Evolutionary conservation across 2,888 invertebrate genomes (phyloP), one percentile per base, ranked within the genome.

Genomic region (Cabera pusaria): DNA sequence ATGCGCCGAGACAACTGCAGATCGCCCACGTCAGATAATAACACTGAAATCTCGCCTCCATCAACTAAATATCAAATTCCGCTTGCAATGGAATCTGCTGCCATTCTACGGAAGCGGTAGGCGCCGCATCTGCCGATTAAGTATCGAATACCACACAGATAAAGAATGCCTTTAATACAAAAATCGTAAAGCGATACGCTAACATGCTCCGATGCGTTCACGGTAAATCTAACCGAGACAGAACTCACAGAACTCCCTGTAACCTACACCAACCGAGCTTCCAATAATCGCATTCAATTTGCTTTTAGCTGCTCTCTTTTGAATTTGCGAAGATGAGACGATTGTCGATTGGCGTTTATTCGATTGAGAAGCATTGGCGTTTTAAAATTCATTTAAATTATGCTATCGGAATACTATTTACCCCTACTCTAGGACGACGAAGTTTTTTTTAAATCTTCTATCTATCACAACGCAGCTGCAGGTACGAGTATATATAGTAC

Each of bases 1-100:
- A 70, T 62, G 77, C 62, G 85, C 86, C 85, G 85, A 77, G 87
- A 73, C 84, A 77, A 44, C 62, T 52, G 59, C 54, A 61, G 74
- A 80, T 83, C 69, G 60, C 62, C 66, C 55, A 59, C 61, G 59
- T 57, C 58, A 70, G 77, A 81, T 80, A 78, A 70, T 70, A 66
- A 54, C 64, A n/a, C 59, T 62, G 60, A 76, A n/a, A 81, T 76
- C 77, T 83, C 74, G 80, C 80, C 69, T 73, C 69, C 72, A 72
- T 79, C 83, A 83, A 83, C 80, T 83, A 87, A 86, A 84, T 75
- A 83, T 86, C 83, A 49, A 46, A 74, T 86, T 82, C 70, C 76
- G 69, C 59, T 58, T 67, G 67, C 67, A 69, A 68, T 72, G 56
- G 62, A 73, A 75, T 73, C 68, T 53, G 72, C 66, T 63, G 53